Base-by-base conservation (phyloP, 2,113 vertebrate species). In the Pelvicachromis taeniatus region DNA sequence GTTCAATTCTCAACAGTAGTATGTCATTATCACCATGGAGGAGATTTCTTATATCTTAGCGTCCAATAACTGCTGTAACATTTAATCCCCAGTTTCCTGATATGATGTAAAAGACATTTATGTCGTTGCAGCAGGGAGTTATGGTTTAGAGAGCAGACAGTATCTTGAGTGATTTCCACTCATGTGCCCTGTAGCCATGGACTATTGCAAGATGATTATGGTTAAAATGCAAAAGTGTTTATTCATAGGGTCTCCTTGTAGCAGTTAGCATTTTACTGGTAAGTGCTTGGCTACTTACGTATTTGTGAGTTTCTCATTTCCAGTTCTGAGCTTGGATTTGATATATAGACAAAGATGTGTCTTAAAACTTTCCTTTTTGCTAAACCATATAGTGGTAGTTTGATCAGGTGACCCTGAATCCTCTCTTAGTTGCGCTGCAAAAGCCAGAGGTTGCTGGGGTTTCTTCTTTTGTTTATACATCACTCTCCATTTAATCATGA, bases 111-210 rank as follows among this genome's bases (percentile, higher is more conserved):
- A 5, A 59, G 26, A 77, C 58, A 79, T 38, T 79, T 23, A 9
- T 52, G 33, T 65, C 54, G 21, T 53, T 78, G 59, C 19, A 58
- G 9, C 12, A 42, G 45, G 59, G 73, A 65, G 77, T 73, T 52
- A 23, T 73, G 19, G 10, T 58, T 45, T 52, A 54, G 23, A 52
- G 54, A 61, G 53, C 63, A 70, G 55, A 33, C 54, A 61, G 29
- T 55, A 29, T n/a, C 55, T 23, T 82, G 16, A 59, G 40, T 40
- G 63, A 87, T 45, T 85, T 59, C 50, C 29, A 38, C 35, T 42
- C 7, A n/a, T 65, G 56, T 11, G 40, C 75, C 61, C 50, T 82
- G 70, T 35, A 55, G 61, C 3, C 11, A 59, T 53, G 14, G 52
- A 83, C 19, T 63, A 63, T 21, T 33, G 70, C 45, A 1, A 75